Evolutionary conservation across 2,797 vertebrate species (phyloP).

Genomic region (Phoebastria nigripes): DNA sequence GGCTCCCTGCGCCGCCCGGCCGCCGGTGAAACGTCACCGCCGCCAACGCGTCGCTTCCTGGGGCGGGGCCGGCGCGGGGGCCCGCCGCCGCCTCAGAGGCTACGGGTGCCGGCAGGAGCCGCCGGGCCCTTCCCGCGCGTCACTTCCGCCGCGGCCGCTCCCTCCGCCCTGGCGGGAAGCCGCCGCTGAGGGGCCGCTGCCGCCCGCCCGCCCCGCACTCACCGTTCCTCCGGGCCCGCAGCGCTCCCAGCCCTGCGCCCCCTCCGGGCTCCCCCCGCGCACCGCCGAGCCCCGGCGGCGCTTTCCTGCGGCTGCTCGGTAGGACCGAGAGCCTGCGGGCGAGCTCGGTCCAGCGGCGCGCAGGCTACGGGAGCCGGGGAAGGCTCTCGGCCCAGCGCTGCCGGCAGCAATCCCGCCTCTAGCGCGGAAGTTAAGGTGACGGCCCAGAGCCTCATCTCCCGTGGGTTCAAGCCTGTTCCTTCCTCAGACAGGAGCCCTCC

Average conservation of each 20-base stretch:
- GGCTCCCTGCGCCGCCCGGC: neutral
- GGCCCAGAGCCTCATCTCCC: neutral
- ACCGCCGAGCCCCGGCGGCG: neutral
- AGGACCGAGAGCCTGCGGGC: neutral
- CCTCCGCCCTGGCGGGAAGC: neutral
- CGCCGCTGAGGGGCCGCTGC: neutral
- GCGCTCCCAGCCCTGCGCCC: neutral
- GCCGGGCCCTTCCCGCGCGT: neutral
- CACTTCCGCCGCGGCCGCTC: neutral
- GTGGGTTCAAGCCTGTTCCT: no score
- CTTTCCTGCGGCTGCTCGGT: neutral
- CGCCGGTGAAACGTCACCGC: neutral
- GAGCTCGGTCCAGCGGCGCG: neutral
- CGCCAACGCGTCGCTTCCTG: conserved; percentile 30
- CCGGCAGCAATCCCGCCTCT: no score
- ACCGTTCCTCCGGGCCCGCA: neutral
- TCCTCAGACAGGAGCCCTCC: neutral
- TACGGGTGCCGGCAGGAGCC: neutral
- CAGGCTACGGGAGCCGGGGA: no score
- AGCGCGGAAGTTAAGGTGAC: no score
- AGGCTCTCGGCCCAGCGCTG: no score
- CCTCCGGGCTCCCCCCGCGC: neutral
- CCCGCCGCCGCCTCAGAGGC: neutral
- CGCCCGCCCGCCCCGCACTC: neutral
- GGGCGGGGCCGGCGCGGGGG: neutral